phyloP scores from a whole-genome alignment of 2,113 vertebrate genomes.

The Chaetodon trifascialis region DNA sequence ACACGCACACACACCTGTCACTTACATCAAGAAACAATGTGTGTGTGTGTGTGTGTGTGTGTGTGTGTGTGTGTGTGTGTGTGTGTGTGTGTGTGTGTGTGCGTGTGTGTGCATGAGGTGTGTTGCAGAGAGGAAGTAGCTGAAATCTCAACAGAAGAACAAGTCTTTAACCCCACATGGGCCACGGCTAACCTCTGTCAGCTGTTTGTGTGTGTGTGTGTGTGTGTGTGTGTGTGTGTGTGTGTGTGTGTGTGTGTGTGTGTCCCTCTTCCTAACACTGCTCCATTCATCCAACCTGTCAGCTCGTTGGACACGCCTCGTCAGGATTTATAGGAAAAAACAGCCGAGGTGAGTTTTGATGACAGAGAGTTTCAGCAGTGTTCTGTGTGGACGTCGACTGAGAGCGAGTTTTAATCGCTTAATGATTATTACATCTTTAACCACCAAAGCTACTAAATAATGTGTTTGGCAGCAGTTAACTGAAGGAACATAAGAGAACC shows the following conservation, averaged over 20 bases:
- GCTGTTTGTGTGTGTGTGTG: constrained; percentile 1
- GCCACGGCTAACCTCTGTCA: constrained; percentile 12
- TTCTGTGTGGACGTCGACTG: too few species aligned
- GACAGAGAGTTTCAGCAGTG: neutral
- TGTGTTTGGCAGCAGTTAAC: too few species aligned
- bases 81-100: constrained; percentile 1
- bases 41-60: neutral
- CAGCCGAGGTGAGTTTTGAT: constrained; percentile 14
- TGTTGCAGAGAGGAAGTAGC: constrained; percentile 39
- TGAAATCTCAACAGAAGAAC: constrained; percentile 27
- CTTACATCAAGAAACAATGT: constrained; percentile 26
- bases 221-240: constrained; percentile 38
- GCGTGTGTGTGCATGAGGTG: neutral
- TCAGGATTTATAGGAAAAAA: constrained; percentile 40
- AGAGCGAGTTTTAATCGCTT: too few species aligned
- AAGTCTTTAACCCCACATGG: constrained; percentile 55
- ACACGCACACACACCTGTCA: constrained; percentile 27
- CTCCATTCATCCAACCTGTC: constrained; percentile 60
- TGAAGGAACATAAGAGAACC: too few species aligned
- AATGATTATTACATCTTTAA: too few species aligned
- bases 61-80: neutral
- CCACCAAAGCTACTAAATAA: too few species aligned
- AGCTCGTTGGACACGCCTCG: constrained; percentile 61
- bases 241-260: constrained; percentile 11
- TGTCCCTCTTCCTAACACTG: constrained; percentile 21